A percentile compares a stretch with the other conserved stretches of the same genome.
These are phyloP conservation scores for Hypomecis atomaria DNA, from an alignment of 2,888 invertebrate genomes.

Conservation along the genomic window DNA sequence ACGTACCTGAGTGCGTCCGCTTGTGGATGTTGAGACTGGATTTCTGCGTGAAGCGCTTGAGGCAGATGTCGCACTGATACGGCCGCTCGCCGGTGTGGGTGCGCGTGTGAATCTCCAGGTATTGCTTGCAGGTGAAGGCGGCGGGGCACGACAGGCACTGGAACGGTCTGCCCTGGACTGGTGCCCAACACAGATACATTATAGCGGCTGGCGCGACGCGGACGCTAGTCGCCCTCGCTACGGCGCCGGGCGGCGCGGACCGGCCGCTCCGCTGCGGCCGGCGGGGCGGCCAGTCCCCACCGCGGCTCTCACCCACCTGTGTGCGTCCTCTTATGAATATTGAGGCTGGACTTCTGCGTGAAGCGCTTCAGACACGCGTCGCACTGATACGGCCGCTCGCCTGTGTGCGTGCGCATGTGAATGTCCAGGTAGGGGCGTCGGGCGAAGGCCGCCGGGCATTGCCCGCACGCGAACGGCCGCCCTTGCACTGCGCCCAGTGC, in stretches of 20 bases:
- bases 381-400: conserved; percentile 88
- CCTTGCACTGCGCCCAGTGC: conserved; percentile 83
- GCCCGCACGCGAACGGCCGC: conserved; percentile 79
- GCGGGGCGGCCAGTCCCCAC: conserved; percentile 78
- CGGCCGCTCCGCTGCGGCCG: conserved; percentile 47
- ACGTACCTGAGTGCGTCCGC: conserved; percentile 89
- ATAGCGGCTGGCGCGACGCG: conserved; percentile 79
- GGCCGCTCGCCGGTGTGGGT: conserved; percentile 85
- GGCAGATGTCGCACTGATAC: conserved; percentile 90
- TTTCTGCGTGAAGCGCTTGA: conserved; percentile 92
- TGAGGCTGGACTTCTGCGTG: conserved; percentile 92
- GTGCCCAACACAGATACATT: conserved; percentile 81
- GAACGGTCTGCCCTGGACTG: conserved; percentile 85
- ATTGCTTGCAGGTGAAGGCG: conserved; percentile 85
- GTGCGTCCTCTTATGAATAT: conserved; percentile 92
- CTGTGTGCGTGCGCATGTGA: conserved; percentile 84
- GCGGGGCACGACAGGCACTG: conserved; percentile 86
- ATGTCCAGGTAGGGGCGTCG: conserved; percentile 81
- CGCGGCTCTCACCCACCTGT: conserved; percentile 85
- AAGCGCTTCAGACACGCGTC: conserved; percentile 91
- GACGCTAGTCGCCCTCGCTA: conserved; percentile 77
- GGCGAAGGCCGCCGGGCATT: conserved; percentile 78
- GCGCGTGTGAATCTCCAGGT: conserved; percentile 86
- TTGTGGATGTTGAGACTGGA: conserved; percentile 93
- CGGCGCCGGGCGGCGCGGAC: conserved; percentile 59